Conservation (phyloP, 2,797 vertebrate species). For the Glyptemys insculpta region DNA sequence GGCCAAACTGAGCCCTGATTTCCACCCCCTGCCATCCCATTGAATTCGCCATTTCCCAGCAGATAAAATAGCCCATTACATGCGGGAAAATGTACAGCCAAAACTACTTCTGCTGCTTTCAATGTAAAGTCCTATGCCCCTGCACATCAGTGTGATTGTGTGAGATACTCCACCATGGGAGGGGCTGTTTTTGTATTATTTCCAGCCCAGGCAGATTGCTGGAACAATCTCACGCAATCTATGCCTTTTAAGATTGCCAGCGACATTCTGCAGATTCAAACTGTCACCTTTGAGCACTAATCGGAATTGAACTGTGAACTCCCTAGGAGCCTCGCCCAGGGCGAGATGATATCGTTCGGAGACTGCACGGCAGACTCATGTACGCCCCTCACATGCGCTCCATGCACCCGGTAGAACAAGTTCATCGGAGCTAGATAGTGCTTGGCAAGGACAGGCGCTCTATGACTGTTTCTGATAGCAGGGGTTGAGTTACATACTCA, state of each 20-base stretch:
- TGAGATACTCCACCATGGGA: background rate
- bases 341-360: fast-evolving
- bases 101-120: background rate
- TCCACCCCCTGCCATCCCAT: background rate
- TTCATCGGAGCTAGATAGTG: background rate
- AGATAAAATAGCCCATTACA: background rate
- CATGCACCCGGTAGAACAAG: background rate
- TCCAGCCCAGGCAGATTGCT: background rate
- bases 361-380: background rate
- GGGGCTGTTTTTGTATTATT: background rate
- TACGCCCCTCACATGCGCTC: background rate
- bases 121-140: background rate
- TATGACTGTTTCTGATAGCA: background rate
- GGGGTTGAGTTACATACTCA: background rate
- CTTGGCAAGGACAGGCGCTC: background rate
- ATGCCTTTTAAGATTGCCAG: background rate
- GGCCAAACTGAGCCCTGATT: background rate
- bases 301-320: slow-evolving; percentile 25
- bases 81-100: background rate
- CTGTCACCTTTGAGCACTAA: background rate
- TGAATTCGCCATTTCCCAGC: background rate
- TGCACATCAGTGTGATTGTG: too few relatives aligned
- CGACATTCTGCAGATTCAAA: background rate
- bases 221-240: background rate
- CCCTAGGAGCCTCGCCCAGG: background rate